Evolutionary conservation across 2,113 vertebrate species (phyloP), one percentile per base, ranked within the genome.

Genomic region (Gnathonemus longibarbis): DNA sequence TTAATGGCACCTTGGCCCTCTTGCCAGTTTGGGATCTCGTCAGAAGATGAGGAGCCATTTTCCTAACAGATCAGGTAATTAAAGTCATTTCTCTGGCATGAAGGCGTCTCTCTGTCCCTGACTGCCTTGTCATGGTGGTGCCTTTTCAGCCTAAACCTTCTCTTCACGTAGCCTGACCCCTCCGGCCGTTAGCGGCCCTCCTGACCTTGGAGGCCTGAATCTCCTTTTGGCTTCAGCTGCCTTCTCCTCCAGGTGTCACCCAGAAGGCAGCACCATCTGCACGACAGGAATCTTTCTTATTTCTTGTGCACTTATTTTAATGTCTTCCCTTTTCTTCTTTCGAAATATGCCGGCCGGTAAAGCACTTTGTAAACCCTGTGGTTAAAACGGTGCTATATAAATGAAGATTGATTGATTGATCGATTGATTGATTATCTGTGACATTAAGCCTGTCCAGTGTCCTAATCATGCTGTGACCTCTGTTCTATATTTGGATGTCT

Each of bases 61-160:
- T 17, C 83, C 83, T 48, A 48, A 48, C 83, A 84, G 19, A 48
- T 84, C 83, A 84, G 8, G 8, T 84, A 84, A 84, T 84, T 84
- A 46, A n/a, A 46, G 45, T 42, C 2, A 46, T 48, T 84, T 24
- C 83, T 84, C 83, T 84, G 45, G 21, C 39, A 42, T 19, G 8
- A 8, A 48, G 24, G n/a, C 83, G 1, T 19, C 80, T 46, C 27
- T 42, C 15, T 7, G 15, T 21, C 19, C 77, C 77, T 7, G 11
- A 21, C 35, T 39, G 77, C 42, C 77, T 45, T 45, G 77, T 45
- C 83, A 84, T 8, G 35, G 74, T 42, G 74, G 74, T 19, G 3
- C 17, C 2, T 80, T 42, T 80, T 42, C 13, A 19, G 5, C 74
- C 74, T 8, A 80, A 31, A 1, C 8, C 31, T 39, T 15, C 70